phyloP scores from a whole-genome alignment of 2,888 invertebrate species.

The Sarcophaga variegata region DNA sequence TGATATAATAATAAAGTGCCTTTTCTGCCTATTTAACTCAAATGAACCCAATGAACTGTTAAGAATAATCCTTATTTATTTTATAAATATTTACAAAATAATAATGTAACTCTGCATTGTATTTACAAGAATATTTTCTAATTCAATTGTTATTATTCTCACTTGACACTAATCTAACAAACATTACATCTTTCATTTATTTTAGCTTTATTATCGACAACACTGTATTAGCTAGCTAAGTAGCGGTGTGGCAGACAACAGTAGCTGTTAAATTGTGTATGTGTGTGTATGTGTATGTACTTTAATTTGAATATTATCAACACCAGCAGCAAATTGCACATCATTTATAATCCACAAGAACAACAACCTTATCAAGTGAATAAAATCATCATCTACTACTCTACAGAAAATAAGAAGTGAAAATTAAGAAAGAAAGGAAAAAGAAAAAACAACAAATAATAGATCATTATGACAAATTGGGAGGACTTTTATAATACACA shows the following conservation, averaged over 20 bases:
- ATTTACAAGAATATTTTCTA: slow-evolving; percentile 8
- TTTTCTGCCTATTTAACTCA: too few species aligned
- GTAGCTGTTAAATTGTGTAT: neutral
- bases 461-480: slow-evolving; percentile 84
- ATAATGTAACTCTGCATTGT: neutral
- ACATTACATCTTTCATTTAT: slow-evolving; percentile 14
- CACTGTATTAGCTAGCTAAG: neutral
- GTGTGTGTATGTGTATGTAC: neutral
- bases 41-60: neutral
- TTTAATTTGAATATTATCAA: slow-evolving; percentile 43
- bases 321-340: slow-evolving; percentile 41
- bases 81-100: too few species aligned
- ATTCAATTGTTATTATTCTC: neutral
- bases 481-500: slow-evolving; percentile 92
- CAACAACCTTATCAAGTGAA: slow-evolving; percentile 29
- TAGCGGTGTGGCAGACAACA: neutral
- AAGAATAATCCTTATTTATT: slow-evolving; percentile 5
- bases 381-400: slow-evolving; percentile 25
- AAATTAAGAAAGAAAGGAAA: neutral
- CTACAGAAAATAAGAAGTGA: slow-evolving; percentile 20
- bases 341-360: slow-evolving; percentile 40
- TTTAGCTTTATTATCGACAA: slow-evolving; percentile 38
- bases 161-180: slow-evolving; percentile 12
- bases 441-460: slow-evolving; percentile 12
- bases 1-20: too few species aligned